These are phyloP conservation scores for Lepidothrix coronata DNA, from an alignment of 2,113 vertebrate genomes.

Conservation along the genomic window DNA sequence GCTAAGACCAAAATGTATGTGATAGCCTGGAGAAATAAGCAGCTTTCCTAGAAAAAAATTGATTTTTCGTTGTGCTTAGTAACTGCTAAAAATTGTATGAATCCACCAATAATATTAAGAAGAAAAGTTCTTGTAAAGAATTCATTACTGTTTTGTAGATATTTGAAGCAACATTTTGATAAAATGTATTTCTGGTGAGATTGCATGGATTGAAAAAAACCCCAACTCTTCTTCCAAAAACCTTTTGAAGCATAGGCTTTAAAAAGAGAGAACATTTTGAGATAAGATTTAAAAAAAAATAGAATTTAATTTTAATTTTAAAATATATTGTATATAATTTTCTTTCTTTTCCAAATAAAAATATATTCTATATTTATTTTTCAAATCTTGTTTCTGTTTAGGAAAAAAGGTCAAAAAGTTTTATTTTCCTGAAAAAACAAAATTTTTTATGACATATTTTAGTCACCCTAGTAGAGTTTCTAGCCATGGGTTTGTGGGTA, in stretches of 20 bases:
- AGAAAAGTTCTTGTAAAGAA: not conserved
- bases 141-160: not conserved
- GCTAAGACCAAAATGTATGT: not conserved
- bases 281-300: not conserved
- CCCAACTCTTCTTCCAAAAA: not conserved
- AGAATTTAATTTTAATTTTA: not conserved
- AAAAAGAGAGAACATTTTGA: not conserved
- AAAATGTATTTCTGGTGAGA: not conserved
- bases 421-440: not conserved
- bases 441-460: not conserved
- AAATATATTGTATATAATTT: not conserved
- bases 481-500: not conserved
- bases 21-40: not conserved
- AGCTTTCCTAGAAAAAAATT: not conserved
- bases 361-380: not conserved
- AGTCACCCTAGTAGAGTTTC: not conserved
- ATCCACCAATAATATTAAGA: not conserved
- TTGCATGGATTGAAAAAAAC: not conserved
- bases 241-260: not conserved
- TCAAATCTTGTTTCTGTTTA: not conserved
- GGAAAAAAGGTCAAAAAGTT: not conserved
- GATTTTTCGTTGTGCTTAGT: not conserved
- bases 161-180: not conserved
- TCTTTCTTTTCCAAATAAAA: not conserved
- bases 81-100: not conserved